Percentiles rank a stretch among this genome's conserved stretches.
These are phyloP conservation scores for Protomyctophum bolini DNA, from an alignment of 2,113 vertebrate genomes.

Conservation along the genomic window DNA sequence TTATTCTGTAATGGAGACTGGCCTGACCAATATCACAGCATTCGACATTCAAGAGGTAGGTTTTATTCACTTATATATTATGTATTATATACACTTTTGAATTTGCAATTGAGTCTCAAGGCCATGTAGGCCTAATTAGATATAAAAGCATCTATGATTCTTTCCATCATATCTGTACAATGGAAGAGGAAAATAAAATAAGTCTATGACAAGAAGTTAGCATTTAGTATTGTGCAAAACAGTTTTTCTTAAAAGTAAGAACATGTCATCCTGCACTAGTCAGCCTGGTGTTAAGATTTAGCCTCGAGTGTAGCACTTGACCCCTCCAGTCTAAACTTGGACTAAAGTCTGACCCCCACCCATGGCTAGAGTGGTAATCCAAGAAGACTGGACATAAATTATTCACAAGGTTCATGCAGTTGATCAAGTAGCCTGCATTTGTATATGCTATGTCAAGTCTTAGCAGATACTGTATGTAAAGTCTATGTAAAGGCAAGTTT, in stretches of 20 bases:
- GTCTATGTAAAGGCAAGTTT: neutral
- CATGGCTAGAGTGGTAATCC: conserved; percentile 51
- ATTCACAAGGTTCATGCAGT: conserved; percentile 38
- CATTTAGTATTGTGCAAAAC: conserved; percentile 11
- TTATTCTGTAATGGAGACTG: conserved; percentile 12
- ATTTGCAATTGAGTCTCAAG: neutral
- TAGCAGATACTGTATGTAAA: neutral
- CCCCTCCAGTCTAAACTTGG: conserved; percentile 59
- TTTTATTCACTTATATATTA: too few species aligned
- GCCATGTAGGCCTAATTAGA: neutral
- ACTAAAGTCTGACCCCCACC: conserved; percentile 34
- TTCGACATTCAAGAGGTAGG: conserved; percentile 39
- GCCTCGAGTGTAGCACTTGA: conserved; percentile 34
- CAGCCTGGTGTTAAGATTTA: conserved; percentile 15
- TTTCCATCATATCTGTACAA: neutral
- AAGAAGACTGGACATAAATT: conserved; percentile 61
- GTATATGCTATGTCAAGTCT: conserved; percentile 10
- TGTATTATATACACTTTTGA: too few species aligned
- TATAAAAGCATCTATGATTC: neutral
- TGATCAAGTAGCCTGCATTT: conserved; percentile 34
- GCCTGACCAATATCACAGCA: conserved; percentile 1
- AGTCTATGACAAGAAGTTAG: neutral
- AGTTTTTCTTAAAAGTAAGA: conserved; percentile 45
- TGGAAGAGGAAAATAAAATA: conserved; percentile 5
- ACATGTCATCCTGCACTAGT: conserved; percentile 37